Conservation (phyloP, 2,797 vertebrate species). For the Rhabdomys pumilio region DNA sequence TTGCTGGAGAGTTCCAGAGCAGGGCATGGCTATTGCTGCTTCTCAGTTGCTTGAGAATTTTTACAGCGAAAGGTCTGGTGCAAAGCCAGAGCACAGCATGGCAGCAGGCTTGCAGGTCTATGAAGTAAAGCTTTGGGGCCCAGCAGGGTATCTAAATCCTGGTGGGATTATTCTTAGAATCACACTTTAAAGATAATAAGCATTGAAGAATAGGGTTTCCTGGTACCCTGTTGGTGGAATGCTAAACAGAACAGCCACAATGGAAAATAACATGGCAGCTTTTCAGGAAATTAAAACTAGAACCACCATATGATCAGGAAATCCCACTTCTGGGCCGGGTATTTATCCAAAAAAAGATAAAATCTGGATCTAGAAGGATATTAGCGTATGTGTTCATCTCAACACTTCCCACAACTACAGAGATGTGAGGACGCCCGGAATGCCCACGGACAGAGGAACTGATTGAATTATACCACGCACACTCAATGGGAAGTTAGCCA, state of each 20-base stretch:
- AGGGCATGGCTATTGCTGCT: background rate
- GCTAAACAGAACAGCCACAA: background rate
- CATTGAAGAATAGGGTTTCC: conserved; percentile 33
- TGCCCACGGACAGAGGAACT: background rate
- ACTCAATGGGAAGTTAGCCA: background rate
- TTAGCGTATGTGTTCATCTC: background rate
- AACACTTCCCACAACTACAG: background rate
- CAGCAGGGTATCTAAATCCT: background rate
- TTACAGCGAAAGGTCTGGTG: background rate
- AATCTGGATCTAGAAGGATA: conserved; percentile 28
- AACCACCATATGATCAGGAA: conserved; percentile 21
- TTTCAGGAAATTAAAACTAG: conserved; percentile 64
- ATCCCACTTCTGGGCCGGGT: conserved; percentile 19
- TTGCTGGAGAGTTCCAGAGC: background rate
- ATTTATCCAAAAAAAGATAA: conserved; percentile 40
- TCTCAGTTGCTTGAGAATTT: background rate
- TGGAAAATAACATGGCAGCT: conserved; percentile 23
- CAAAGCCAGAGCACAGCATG: background rate
- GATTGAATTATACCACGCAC: background rate
- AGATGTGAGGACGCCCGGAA: background rate
- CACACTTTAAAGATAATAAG: conserved; percentile 32
- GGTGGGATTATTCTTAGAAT: background rate
- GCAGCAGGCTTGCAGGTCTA: background rate
- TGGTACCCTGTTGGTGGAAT: background rate
- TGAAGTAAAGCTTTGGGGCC: background rate